phyloP scores from a whole-genome alignment of 2,113 vertebrate genomes.

The Hydropotes inermis region DNA sequence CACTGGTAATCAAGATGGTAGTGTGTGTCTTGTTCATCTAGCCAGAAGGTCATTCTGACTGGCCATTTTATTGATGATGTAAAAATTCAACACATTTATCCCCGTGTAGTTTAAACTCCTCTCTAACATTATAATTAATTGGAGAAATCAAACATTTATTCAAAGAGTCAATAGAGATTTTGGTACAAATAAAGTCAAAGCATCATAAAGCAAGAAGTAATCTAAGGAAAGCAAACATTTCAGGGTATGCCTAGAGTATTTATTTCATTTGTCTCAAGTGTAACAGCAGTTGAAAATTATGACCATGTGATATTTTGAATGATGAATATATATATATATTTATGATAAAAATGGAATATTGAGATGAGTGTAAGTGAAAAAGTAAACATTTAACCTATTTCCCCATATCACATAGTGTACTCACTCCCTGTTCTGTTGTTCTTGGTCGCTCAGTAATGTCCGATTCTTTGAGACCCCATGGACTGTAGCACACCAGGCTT shows the following conservation, averaged over 20 bases:
- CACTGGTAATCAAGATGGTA: slow-evolving; percentile 41
- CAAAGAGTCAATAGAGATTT: background rate
- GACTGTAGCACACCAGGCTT: background rate
- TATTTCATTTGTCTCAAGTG: background rate
- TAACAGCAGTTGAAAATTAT: background rate
- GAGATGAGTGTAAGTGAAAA: background rate
- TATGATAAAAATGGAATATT: background rate
- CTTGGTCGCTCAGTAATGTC: background rate
- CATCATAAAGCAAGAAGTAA: background rate
- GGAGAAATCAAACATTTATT: slow-evolving; percentile 32
- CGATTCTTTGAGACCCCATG: background rate
- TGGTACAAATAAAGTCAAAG: background rate
- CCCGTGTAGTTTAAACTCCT: background rate
- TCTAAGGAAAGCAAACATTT: background rate
- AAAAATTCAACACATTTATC: background rate
- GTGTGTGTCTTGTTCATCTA: slow-evolving; percentile 12
- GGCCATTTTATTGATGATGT: slow-evolving; percentile 12
- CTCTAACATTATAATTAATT: background rate
- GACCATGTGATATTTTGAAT: background rate
- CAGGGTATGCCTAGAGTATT: background rate
- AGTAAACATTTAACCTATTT: background rate
- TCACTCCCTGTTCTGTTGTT: background rate
- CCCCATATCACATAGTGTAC: background rate
- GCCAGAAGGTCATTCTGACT: background rate
- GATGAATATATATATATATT: background rate